Percentiles rank a stretch among this genome's conserved stretches.
phyloP scores from a whole-genome alignment of 2,888 invertebrate species.

The Scotopteryx bipunctaria region DNA sequence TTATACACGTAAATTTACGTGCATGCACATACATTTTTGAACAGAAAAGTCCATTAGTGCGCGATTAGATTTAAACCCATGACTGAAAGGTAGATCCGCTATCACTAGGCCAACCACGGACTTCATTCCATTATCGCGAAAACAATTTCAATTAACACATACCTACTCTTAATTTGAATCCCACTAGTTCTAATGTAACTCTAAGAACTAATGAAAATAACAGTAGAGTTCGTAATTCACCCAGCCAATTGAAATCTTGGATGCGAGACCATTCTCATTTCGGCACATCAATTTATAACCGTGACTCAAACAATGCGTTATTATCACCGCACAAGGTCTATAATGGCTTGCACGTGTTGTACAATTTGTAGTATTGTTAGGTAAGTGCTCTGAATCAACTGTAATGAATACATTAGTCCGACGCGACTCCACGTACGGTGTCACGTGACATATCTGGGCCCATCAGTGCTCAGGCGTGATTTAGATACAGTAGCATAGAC shows the following conservation, averaged over 20 bases:
- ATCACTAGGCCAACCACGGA: too few relatives aligned
- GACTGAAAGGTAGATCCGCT: too few relatives aligned
- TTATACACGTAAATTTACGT: too few relatives aligned
- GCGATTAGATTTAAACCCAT: too few relatives aligned
- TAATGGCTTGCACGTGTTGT: slow-evolving; percentile 22
- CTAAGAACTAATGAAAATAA: too few relatives aligned
- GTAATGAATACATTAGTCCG: slow-evolving; percentile 40
- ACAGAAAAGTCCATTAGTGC: too few relatives aligned
- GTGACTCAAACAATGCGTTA: slow-evolving; percentile 11
- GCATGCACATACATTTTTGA: too few relatives aligned
- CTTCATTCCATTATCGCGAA: too few relatives aligned
- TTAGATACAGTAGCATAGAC: slow-evolving; percentile 28
- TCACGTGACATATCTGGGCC: slow-evolving; percentile 30
- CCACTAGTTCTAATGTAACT: too few relatives aligned
- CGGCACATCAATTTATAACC: slow-evolving; percentile 17
- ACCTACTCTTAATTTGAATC: not conserved
- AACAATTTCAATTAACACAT: too few relatives aligned
- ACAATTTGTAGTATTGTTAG: slow-evolving; percentile 30
- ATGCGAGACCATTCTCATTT: slow-evolving; percentile 14
- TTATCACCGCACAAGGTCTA: slow-evolving; percentile 8
- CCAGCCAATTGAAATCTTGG: slow-evolving; percentile 11
- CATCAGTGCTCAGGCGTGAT: slow-evolving; percentile 30
- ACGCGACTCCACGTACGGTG: slow-evolving; percentile 24
- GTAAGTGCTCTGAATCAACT: slow-evolving; percentile 36
- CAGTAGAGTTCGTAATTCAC: not conserved